These are phyloP conservation scores for Ypsolopha scabrella DNA, from an alignment of 2,888 invertebrate species.

Conservation along the genomic window DNA sequence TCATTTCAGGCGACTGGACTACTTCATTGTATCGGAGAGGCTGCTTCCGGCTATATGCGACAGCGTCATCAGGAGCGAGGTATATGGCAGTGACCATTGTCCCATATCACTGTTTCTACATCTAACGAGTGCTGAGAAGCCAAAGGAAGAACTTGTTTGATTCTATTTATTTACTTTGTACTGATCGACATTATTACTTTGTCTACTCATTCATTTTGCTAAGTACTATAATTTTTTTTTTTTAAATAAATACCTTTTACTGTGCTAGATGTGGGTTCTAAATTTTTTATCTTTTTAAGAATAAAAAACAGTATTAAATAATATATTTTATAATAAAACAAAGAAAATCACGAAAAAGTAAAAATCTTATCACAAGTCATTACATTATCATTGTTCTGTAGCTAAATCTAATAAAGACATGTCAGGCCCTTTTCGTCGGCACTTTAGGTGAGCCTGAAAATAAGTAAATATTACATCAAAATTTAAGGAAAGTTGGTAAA, in stretches of 20 bases:
- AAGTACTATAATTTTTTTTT: too few species aligned
- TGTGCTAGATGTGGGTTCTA: too few species aligned
- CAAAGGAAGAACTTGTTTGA: slow-evolving; percentile 28
- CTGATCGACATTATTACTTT: too few species aligned
- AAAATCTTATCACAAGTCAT: too few species aligned
- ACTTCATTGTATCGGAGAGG: slow-evolving; percentile 90
- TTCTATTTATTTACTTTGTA: too few species aligned
- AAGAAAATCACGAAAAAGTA: too few species aligned
- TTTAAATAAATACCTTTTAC: too few species aligned
- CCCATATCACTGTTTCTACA: slow-evolving; percentile 86
- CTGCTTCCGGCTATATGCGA: slow-evolving; percentile 85
- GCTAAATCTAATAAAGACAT: slow-evolving; percentile 10
- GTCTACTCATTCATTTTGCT: too few species aligned
- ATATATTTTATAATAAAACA: too few species aligned
- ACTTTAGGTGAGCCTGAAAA: slow-evolving; percentile 78
- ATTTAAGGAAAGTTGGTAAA: not conserved
- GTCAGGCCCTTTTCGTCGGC: slow-evolving; percentile 69
- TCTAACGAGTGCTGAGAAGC: slow-evolving; percentile 51
- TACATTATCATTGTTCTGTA: too few species aligned
- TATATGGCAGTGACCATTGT: slow-evolving; percentile 97
- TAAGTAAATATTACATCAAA: slow-evolving; percentile 10
- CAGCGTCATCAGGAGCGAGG: slow-evolving; percentile 81
- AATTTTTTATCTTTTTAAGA: too few species aligned
- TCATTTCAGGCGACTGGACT: slow-evolving; percentile 89
- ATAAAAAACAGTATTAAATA: too few species aligned